These are phyloP conservation scores for Anastatus disparis DNA, from an alignment of 1,140 invertebrate species.

Conservation along the genomic window DNA sequence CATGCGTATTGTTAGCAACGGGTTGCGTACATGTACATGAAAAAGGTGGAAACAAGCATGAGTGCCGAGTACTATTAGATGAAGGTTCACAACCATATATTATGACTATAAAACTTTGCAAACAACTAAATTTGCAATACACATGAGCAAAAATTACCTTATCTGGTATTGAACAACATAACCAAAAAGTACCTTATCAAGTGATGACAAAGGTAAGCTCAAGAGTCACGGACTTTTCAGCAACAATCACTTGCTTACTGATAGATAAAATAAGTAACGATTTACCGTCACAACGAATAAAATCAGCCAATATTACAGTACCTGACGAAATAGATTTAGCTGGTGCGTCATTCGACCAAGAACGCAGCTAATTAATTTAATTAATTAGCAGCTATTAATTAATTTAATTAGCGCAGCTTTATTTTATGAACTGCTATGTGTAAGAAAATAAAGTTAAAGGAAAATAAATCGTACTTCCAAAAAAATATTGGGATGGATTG, in stretches of 20 bases:
- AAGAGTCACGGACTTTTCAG: not conserved
- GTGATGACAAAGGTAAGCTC: not conserved
- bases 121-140: not conserved
- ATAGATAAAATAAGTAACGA: not conserved
- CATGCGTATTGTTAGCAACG: not conserved
- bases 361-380: not conserved
- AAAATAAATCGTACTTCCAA: not conserved
- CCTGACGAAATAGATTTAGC: constrained; percentile 9
- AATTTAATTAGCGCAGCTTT: constrained; percentile 17
- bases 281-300: not conserved
- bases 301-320: not conserved
- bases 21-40: constrained; percentile 26
- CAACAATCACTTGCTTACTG: not conserved
- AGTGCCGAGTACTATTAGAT: constrained; percentile 39
- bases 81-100: constrained; percentile 30
- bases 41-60: constrained; percentile 9
- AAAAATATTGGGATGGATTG: constrained; percentile 20
- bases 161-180: not conserved
- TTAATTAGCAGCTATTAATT: too few relatives aligned
- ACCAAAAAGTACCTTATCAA: not conserved
- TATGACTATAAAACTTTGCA: constrained; percentile 17
- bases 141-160: not conserved
- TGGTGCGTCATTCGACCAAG: constrained; percentile 22
- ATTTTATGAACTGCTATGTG: constrained; percentile 24
- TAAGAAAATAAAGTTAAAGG: constrained; percentile 20